A percentile compares a stretch with the other conserved stretches of the same genome.
These are phyloP conservation scores for Noctilio leporinus DNA, from an alignment of 2,113 vertebrate species.

Conservation along the genomic window DNA sequence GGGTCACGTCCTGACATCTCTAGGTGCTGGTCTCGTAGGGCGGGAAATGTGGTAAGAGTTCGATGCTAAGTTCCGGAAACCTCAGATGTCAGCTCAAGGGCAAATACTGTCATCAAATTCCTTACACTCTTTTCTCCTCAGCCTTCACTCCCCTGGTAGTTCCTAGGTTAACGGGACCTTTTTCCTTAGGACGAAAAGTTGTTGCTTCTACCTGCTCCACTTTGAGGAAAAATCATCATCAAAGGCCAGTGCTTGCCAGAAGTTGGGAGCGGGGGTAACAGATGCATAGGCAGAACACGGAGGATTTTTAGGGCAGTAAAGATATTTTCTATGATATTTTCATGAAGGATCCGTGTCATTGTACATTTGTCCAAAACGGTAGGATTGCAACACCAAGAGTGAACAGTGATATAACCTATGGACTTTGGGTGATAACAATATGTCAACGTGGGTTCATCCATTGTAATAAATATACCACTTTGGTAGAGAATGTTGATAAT, in stretches of 20 bases:
- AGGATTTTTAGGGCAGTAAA: background rate
- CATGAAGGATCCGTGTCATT: too few species aligned
- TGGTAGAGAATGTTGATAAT: too few species aligned
- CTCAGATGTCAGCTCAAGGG: background rate
- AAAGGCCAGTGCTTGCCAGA: background rate
- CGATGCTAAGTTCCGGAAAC: background rate
- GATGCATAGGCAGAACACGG: background rate
- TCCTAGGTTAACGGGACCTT: background rate
- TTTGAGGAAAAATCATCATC: background rate
- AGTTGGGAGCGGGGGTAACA: background rate
- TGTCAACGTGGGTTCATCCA: background rate
- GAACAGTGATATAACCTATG: background rate
- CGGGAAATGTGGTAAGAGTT: background rate
- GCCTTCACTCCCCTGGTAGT: background rate
- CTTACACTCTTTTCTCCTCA: background rate
- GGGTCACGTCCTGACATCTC: background rate
- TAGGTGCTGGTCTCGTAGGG: background rate
- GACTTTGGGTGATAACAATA: background rate
- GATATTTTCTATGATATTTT: background rate
- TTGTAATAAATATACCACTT: background rate
- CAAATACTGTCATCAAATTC: background rate
- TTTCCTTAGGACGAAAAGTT: background rate
- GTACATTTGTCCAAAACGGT: too few species aligned
- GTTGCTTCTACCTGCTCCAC: background rate
- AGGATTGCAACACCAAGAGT: background rate